A percentile compares a stretch with the other conserved stretches of the same genome.
Evolutionary conservation across 1,140 invertebrate species (phyloP).

Genomic region (Trigoniulus corallinus): DNA sequence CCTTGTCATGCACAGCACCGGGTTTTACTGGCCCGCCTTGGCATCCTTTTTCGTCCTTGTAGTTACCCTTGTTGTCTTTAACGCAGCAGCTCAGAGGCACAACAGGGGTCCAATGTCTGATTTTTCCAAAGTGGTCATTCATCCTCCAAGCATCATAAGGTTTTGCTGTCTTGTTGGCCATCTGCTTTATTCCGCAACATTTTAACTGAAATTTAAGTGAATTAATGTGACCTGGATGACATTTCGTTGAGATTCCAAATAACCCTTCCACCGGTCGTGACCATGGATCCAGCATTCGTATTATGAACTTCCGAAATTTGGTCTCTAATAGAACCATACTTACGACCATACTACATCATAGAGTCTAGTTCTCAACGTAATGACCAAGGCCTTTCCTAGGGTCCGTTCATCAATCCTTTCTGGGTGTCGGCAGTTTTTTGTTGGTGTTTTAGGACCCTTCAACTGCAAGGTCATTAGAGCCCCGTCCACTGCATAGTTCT

Average conservation of each 20-base stretch:
- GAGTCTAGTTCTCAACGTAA: too few relatives aligned
- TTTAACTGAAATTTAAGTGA: neutral
- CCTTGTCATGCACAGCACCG: neutral
- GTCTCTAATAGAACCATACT: too few relatives aligned
- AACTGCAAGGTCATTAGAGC: too few relatives aligned
- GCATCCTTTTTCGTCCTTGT: neutral
- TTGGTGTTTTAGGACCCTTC: too few relatives aligned
- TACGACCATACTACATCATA: too few relatives aligned
- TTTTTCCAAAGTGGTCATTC: neutral
- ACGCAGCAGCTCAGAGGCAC: neutral
- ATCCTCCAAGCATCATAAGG: neutral
- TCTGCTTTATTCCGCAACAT: neutral
- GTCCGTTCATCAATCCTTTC: too few relatives aligned
- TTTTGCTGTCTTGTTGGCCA: neutral
- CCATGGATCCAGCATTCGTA: neutral
- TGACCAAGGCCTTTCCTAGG: too few relatives aligned
- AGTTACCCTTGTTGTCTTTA: neutral
- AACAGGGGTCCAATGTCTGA: neutral
- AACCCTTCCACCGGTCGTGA: neutral
- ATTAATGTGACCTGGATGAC: too few relatives aligned
- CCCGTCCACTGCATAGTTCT: too few relatives aligned
- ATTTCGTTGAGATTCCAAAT: too few relatives aligned
- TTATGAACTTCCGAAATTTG: neutral
- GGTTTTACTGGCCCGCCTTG: neutral
- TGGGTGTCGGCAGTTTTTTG: too few relatives aligned